Base-by-base conservation (phyloP, 2,888 invertebrate genomes). In the Ophraella communa region DNA sequence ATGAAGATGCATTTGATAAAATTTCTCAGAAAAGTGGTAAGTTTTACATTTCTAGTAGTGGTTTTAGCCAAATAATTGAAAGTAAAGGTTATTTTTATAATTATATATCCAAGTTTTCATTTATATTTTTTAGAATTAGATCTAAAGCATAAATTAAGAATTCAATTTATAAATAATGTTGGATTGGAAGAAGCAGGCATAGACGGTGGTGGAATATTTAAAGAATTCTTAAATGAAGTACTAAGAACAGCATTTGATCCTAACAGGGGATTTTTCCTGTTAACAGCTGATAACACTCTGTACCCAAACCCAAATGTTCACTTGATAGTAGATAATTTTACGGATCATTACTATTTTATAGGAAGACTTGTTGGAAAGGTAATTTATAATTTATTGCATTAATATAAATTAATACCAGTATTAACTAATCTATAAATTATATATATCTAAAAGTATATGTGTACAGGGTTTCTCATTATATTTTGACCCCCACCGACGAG, bases 1-100 rank as follows among this genome's bases (percentile, higher is more conserved):
- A 99, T 80, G 98, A 98, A 83, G 99, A 99, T 83, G 95, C 98
- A 0, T 98, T 95, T 79, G 96, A 96, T 57, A 95, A 95, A 81
- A 85, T 98, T 3, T 93, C 96, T 1, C 88, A 88, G 1, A 93
- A 93, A 74, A 96, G 96, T 84, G 94, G 94, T 94, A 83, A 80
- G 83, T 51, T n/a, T n/a, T n/a, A n/a, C n/a, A n/a, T n/a, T n/a
- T n/a, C n/a, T n/a, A n/a, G n/a, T n/a, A n/a, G n/a, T n/a, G n/a
- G n/a, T n/a, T n/a, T n/a, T n/a, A n/a, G n/a, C n/a, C n/a, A n/a
- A n/a, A n/a, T n/a, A n/a, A n/a, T n/a, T n/a, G n/a, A n/a, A n/a
- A n/a, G n/a, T n/a, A n/a, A n/a, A n/a, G n/a, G n/a, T n/a, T n/a
- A n/a, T n/a, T n/a, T n/a, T n/a, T 3, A 18, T 17, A 24, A 39